phyloP scores from a whole-genome alignment of 30 jellyfish, hydroid and myxozoan genomes.

The Sanderia malayensis region DNA sequence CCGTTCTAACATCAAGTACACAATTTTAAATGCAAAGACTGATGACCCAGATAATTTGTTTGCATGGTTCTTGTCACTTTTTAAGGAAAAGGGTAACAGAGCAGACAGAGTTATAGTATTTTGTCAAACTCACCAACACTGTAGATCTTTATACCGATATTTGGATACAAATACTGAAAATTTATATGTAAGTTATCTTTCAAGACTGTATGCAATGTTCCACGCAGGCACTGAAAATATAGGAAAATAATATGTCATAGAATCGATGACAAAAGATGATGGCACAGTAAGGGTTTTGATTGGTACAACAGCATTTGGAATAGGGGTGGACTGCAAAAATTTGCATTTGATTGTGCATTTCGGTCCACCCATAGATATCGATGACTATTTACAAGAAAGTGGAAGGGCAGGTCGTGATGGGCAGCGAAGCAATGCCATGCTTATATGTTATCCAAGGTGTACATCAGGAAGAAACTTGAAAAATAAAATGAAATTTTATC shows the following conservation, averaged over 20 bases:
- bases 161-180: neutral
- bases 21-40: neutral
- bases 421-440: neutral
- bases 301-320: neutral
- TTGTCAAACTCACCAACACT: neutral
- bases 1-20: neutral
- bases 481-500: conserved; percentile 1
- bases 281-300: conserved; percentile 6
- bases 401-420: conserved; percentile 14
- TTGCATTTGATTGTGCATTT: neutral
- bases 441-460: conserved; percentile 1
- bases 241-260: neutral
- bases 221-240: neutral
- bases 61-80: neutral
- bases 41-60: neutral
- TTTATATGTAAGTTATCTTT: neutral
- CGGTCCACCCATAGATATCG: conserved; percentile 1
- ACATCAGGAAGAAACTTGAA: neutral
- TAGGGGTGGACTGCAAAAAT: conserved; percentile 4
- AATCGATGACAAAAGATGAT: conserved; percentile 4
- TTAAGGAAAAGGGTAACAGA: neutral
- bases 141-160: neutral
- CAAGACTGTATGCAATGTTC: neutral
- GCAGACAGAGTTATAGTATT: neutral
- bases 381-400: conserved; percentile 13